Base-by-base conservation (phyloP, 2,888 invertebrate species). In the Chrysodeixis includens region DNA sequence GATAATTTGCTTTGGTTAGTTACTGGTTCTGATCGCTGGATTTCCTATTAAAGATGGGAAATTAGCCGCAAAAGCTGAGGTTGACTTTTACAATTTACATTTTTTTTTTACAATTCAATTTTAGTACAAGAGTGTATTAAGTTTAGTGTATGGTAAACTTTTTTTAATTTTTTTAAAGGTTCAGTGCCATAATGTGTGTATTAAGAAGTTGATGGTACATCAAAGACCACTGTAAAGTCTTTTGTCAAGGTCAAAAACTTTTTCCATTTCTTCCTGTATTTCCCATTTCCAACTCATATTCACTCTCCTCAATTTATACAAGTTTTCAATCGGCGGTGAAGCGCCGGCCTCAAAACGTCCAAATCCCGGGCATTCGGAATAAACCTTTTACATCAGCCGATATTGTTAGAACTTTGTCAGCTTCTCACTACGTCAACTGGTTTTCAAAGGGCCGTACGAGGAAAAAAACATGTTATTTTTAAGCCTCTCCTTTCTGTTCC, bases 391-490 rank as follows among this genome's bases (percentile, higher is more conserved):
- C 46, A 49, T 49, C 46, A 49, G 46, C 46, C 46, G 18, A 49
- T 49, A 49, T 49, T 49, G 46, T 49, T 18, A 49, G 9, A 16
- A 20, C 18, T 49, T 20, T 40, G 40, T 18, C 46, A 49, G 46
- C 46, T 12, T 49, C 46, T 18, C 46, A 49, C 46, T 20, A 49
- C 46, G 18, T 49, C 46, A 49, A 18, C 9, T 20, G 46, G 18
- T 49, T 46, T 18, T 46, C 46, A 44, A 54, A 32, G 12, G 57
- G 53, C 40, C 44, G 30, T 18, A 46, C 18, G 46, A 46, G 46
- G 46, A 46, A 46, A 46, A 35, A 46, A 46, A 46, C 46, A 46
- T 52, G 32, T 46, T 46, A 46, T 46, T 46, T 46, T 46, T 46
- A 18, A 46, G 10, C 46, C 2, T 2, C 40, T 14, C 18, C 3